Evolutionary conservation across 2,113 vertebrate genomes (phyloP).

Genomic region (Ictalurus furcatus): DNA sequence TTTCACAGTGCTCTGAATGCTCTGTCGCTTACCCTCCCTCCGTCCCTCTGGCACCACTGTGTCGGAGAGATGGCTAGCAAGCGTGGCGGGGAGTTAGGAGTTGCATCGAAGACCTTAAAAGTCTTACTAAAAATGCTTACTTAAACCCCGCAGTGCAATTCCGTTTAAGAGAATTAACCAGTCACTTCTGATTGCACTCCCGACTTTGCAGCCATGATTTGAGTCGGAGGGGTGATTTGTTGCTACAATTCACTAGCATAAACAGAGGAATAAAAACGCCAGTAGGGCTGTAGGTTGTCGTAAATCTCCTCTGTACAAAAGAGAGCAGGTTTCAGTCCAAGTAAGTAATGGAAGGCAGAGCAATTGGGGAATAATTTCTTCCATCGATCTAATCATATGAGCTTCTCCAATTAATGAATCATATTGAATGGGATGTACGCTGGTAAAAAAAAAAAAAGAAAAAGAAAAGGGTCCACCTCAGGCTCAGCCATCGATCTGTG

Average conservation of each 20-base stretch:
- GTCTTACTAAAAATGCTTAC: not conserved
- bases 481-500: constrained; percentile 69
- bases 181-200: constrained; percentile 71
- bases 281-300: constrained; percentile 35
- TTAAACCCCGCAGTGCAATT: not conserved
- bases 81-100: not conserved
- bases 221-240: constrained; percentile 64
- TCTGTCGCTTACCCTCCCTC: not conserved
- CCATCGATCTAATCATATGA: constrained; percentile 28
- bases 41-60: constrained; percentile 26
- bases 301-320: constrained; percentile 48
- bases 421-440: not conserved
- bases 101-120: not conserved
- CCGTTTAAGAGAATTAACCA: constrained; percentile 53
- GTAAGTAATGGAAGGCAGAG: constrained; percentile 10
- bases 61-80: constrained; percentile 20
- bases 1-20: constrained; percentile 74
- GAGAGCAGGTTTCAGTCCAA: not conserved
- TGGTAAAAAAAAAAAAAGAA: constrained; percentile 3
- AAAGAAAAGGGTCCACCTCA: constrained; percentile 53
- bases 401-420: constrained; percentile 24
- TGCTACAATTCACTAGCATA: constrained; percentile 51
- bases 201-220: constrained; percentile 69
- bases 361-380: constrained; percentile 1
- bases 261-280: constrained; percentile 60